Evolutionary conservation across 2,113 vertebrate species (phyloP).

Genomic region (Xiphophorus couchianus): DNA sequence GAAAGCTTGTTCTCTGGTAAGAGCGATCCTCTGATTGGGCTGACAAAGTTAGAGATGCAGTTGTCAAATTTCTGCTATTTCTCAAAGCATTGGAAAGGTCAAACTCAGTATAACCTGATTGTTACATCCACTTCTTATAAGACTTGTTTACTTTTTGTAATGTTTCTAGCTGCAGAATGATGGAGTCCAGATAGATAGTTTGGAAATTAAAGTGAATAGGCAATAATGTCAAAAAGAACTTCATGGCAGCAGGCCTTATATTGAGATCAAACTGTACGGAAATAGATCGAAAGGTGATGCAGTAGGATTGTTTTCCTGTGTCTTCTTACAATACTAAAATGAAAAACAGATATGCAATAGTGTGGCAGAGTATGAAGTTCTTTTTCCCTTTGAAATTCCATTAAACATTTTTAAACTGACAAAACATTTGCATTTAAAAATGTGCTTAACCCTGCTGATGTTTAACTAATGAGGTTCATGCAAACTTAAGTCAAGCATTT

Average conservation of each 20-base stretch:
- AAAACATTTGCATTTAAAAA: too few relatives aligned
- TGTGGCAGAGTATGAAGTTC: not conserved
- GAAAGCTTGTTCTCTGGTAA: not conserved
- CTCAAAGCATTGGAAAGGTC: too few relatives aligned
- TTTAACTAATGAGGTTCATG: too few relatives aligned
- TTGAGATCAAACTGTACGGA: not conserved
- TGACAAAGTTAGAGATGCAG: not conserved
- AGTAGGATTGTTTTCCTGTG: too few relatives aligned
- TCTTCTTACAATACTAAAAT: not conserved
- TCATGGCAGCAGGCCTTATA: not conserved
- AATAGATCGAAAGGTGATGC: not conserved
- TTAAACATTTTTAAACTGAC: too few relatives aligned
- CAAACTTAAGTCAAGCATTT: too few relatives aligned
- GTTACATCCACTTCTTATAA: not conserved
- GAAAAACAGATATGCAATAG: not conserved
- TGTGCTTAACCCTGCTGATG: too few relatives aligned
- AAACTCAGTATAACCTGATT: too few relatives aligned
- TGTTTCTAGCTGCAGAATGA: not conserved
- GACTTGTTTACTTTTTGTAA: not conserved
- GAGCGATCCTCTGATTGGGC: not conserved
- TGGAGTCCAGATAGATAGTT: not conserved
- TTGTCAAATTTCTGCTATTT: not conserved
- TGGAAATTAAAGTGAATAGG: not conserved
- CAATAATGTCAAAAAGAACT: not conserved
- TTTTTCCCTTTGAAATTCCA: not conserved